These are phyloP conservation scores for Matsumyia berberina DNA, from an alignment of 2,888 invertebrate species.

Conservation along the genomic window DNA sequence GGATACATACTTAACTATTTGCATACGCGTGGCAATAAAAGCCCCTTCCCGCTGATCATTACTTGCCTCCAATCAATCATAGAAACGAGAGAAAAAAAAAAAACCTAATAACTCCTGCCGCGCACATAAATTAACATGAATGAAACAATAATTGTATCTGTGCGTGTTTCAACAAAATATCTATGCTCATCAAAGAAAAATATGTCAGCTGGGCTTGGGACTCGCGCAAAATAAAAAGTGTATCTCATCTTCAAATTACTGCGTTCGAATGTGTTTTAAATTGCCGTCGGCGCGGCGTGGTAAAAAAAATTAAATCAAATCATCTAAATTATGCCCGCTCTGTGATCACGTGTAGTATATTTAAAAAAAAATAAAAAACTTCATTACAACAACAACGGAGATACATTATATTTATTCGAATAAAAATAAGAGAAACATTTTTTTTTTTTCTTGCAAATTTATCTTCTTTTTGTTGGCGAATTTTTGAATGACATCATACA, in stretches of 20 bases:
- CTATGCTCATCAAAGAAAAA: background rate
- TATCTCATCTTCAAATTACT: slow-evolving; percentile 21
- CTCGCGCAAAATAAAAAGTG: background rate
- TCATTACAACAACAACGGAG: slow-evolving; percentile 37
- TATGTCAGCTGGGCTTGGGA: slow-evolving; percentile 25
- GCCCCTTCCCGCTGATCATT: background rate
- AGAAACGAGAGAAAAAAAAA: background rate
- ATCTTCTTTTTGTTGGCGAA: slow-evolving; percentile 33
- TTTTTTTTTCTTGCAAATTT: slow-evolving; percentile 55
- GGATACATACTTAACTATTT: slow-evolving; percentile 9
- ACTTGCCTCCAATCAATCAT: slow-evolving; percentile 49
- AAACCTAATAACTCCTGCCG: slow-evolving; percentile 23
- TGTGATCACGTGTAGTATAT: slow-evolving; percentile 61
- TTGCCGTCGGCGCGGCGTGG: slow-evolving; percentile 52
- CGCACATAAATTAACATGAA: slow-evolving; percentile 53
- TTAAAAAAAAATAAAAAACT: slow-evolving; percentile 34
- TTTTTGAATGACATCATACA: slow-evolving; percentile 72
- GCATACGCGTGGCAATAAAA: slow-evolving; percentile 40
- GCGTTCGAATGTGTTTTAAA: slow-evolving; percentile 16
- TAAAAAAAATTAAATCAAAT: slow-evolving; percentile 15
- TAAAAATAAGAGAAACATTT: slow-evolving; percentile 20
- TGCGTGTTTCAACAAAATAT: slow-evolving; percentile 43
- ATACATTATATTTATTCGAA: too few relatives aligned
- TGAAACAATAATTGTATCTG: slow-evolving; percentile 52
- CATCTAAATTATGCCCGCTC: slow-evolving; percentile 55